Conservation (phyloP, 2,113 vertebrate species). For the Planiliza haematocheilus region DNA sequence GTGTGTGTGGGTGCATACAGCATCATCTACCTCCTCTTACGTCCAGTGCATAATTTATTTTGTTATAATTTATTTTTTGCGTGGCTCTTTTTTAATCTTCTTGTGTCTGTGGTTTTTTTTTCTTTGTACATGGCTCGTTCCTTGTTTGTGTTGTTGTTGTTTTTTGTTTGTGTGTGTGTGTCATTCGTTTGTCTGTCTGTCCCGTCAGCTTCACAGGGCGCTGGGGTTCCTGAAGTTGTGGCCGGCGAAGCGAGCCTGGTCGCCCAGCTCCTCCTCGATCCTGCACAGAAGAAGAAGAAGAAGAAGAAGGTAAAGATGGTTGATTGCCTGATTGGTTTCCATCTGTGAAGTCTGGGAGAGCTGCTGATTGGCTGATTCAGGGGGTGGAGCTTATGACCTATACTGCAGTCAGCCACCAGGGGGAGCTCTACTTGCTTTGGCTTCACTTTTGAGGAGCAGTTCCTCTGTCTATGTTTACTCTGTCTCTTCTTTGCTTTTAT, state of each 20-base stretch:
- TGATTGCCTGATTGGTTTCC: too few species aligned
- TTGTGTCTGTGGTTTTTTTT: constrained; percentile 30
- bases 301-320: not conserved
- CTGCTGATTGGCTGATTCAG: too few species aligned
- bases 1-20: constrained; percentile 55
- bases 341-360: too few species aligned
- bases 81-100: constrained; percentile 44
- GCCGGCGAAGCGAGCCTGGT: constrained; percentile 94
- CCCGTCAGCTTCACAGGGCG: constrained; percentile 87
- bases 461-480: too few species aligned
- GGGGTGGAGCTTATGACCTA: too few species aligned
- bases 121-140: constrained; percentile 62
- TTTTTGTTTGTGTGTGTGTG: constrained; percentile 20
- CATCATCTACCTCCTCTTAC: constrained; percentile 29
- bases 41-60: constrained; percentile 68
- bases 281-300: constrained; percentile 68
- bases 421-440: too few species aligned
- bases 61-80: constrained; percentile 15
- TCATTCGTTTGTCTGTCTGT: constrained; percentile 32
- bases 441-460: too few species aligned
- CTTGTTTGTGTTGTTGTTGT: constrained; percentile 4
- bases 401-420: too few species aligned
- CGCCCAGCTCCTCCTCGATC: constrained; percentile 95
- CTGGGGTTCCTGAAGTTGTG: constrained; percentile 98
- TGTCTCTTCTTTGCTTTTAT: too few species aligned